A percentile compares a stretch with the other conserved stretches of the same genome.
phyloP scores from a whole-genome alignment of 2,113 vertebrate species.

The Poeciliopsis retropinna region DNA sequence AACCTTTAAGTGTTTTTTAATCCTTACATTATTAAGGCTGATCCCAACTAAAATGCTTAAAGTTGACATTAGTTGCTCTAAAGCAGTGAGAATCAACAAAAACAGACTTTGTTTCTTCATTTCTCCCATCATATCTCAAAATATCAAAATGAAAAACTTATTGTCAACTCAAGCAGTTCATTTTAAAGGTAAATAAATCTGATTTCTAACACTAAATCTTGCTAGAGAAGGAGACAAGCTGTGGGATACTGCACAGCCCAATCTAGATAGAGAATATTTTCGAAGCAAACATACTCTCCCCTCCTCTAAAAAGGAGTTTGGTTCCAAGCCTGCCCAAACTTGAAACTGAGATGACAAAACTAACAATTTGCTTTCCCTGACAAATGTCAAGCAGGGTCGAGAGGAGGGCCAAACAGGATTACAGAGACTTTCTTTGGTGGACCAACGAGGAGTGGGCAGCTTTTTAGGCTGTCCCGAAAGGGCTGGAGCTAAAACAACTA shows the following conservation, averaged over 20 bases:
- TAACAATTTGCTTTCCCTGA: slow-evolving; percentile 61
- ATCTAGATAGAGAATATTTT: slow-evolving; percentile 49
- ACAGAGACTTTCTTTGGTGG: slow-evolving; percentile 15
- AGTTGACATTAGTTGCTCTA: background rate
- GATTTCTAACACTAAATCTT: background rate
- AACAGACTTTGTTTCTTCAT: background rate
- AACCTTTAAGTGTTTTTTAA: too few relatives aligned
- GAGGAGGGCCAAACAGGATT: slow-evolving; percentile 15
- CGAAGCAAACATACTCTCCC: slow-evolving; percentile 47
- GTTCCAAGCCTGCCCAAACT: slow-evolving; percentile 53
- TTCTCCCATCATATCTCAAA: background rate
- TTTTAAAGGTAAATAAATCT: background rate
- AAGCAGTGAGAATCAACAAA: background rate
- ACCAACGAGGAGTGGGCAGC: slow-evolving; percentile 1
- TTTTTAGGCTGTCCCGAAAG: slow-evolving; percentile 16
- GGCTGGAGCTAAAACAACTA: slow-evolving; percentile 57
- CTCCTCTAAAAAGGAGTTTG: slow-evolving; percentile 41
- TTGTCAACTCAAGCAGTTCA: background rate
- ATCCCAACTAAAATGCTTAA: background rate
- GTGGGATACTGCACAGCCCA: slow-evolving; percentile 18
- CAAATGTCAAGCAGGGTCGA: slow-evolving; percentile 42
- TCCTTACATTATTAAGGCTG: too few relatives aligned
- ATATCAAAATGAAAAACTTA: background rate
- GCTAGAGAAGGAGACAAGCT: background rate
- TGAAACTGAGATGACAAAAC: slow-evolving; percentile 43